Evolutionary conservation across 2,113 vertebrate genomes (phyloP).

Genomic region (Gambusia affinis): DNA sequence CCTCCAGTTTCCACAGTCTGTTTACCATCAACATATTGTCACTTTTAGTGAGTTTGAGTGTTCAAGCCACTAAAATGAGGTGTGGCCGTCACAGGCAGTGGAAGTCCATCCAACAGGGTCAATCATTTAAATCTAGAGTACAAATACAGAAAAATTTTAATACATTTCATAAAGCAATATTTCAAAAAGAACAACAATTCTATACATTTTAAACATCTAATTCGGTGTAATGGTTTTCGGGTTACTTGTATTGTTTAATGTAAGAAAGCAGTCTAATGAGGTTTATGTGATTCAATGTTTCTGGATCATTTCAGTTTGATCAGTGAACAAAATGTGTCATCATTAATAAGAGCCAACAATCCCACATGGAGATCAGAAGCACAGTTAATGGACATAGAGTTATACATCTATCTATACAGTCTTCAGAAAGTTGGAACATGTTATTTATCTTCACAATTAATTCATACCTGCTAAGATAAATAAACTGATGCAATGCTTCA

Average conservation of each 20-base stretch:
- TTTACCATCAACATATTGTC: background rate
- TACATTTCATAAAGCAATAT: background rate
- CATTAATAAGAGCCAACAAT: background rate
- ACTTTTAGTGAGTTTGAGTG: background rate
- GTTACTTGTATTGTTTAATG: too few relatives aligned
- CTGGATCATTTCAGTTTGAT: background rate
- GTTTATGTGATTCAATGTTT: background rate
- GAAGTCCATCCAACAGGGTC: background rate
- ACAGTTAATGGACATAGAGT: background rate
- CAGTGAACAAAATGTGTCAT: background rate
- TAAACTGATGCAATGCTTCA: background rate
- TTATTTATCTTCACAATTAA: background rate
- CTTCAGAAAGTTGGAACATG: background rate
- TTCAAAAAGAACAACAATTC: background rate
- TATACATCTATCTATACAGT: background rate
- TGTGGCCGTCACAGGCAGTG: background rate
- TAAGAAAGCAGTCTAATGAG: too few relatives aligned
- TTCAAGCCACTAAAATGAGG: background rate
- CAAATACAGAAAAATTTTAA: background rate
- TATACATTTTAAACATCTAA: background rate
- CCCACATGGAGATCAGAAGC: background rate
- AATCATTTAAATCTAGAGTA: background rate
- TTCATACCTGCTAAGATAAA: background rate
- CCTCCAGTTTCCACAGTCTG: background rate
- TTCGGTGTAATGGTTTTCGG: background rate